Conservation (phyloP, 2,888 invertebrate genomes). For the Slavum lentiscoides region DNA sequence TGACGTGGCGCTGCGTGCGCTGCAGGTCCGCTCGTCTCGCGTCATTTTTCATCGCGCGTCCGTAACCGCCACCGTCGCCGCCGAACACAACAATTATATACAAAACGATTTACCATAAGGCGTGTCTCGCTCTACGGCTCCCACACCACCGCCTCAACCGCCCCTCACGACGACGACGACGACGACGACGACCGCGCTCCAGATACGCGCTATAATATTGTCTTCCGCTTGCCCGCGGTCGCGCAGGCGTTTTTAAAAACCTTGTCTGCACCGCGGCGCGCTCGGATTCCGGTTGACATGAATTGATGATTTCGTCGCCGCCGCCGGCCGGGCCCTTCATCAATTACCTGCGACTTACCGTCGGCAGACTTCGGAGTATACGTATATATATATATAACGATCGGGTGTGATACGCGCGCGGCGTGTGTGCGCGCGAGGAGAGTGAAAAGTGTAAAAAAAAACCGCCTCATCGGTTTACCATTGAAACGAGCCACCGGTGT, state of each 20-base stretch:
- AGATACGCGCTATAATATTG: neutral
- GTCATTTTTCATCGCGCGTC: slow-evolving; percentile 45
- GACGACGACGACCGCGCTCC: neutral
- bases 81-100: slow-evolving; percentile 44
- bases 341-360: slow-evolving; percentile 53
- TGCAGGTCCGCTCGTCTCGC: neutral
- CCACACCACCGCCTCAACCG: too few relatives aligned
- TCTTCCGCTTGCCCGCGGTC: neutral
- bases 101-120: slow-evolving; percentile 51
- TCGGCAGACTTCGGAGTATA: slow-evolving; percentile 12
- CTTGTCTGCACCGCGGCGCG: slow-evolving; percentile 18
- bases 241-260: slow-evolving; percentile 4
- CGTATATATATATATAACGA: neutral
- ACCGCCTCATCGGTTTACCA: slow-evolving; percentile 51
- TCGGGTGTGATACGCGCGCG: neutral
- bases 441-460: neutral
- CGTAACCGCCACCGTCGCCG: neutral
- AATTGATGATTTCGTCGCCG: slow-evolving; percentile 41
- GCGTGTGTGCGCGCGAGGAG: neutral
- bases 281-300: slow-evolving; percentile 49
- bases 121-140: slow-evolving; percentile 5
- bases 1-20: neutral
- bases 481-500: slow-evolving; percentile 47
- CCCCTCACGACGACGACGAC: too few relatives aligned
- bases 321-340: slow-evolving; percentile 38